Evolutionary conservation across 1,140 invertebrate genomes (phyloP).

Genomic region (Bombus vancouverensis): DNA sequence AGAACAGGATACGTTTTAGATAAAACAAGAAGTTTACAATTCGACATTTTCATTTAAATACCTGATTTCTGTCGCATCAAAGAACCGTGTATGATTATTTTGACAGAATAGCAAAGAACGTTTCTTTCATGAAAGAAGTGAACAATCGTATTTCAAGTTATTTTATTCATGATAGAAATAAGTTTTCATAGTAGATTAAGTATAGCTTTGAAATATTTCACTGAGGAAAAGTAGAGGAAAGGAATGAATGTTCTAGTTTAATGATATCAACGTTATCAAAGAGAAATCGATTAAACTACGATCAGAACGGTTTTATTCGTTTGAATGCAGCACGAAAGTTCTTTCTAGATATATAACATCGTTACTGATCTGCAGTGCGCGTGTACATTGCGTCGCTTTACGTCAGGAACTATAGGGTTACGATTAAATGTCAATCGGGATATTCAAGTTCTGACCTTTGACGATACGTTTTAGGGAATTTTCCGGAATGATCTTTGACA

Average conservation of each 20-base stretch:
- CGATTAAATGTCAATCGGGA: conserved; percentile 2
- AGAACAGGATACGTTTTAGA: conserved; percentile 31
- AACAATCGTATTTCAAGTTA: neutral
- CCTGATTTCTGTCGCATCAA: neutral
- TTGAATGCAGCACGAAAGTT: conserved; percentile 15
- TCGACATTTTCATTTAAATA: neutral
- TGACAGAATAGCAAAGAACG: neutral
- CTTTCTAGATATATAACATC: conserved; percentile 23
- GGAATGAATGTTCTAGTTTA: too few species aligned
- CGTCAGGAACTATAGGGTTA: conserved; percentile 29
- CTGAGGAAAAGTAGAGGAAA: too few species aligned
- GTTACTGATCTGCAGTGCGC: conserved; percentile 33
- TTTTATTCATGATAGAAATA: neutral
- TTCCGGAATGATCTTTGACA: neutral
- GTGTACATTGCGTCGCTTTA: conserved; percentile 35
- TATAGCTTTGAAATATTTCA: too few species aligned
- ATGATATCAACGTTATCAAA: neutral
- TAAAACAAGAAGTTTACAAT: neutral
- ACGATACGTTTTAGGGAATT: neutral
- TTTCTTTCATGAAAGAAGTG: neutral
- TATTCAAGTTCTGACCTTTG: neutral
- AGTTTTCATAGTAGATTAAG: neutral
- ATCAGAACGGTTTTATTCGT: neutral
- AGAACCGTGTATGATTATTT: neutral
- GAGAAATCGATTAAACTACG: conserved; percentile 24